Evolutionary conservation across 37 sponge, comb jelly and placozoan genomes (phyloP).

Genomic region (Chondrilla cf. caribensis): DNA sequence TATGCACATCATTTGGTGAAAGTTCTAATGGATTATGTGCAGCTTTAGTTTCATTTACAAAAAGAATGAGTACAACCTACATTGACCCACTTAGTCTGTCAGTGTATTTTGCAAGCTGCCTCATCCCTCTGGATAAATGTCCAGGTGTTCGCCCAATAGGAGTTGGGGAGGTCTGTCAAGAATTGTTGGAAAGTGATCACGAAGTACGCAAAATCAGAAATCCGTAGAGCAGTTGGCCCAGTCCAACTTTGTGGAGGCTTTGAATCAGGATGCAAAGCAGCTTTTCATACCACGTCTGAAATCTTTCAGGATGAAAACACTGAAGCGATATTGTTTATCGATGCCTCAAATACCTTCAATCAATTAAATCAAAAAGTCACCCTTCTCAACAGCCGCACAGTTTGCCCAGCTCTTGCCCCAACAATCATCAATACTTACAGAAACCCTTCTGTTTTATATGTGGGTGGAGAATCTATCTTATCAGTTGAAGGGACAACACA

Average conservation of each 20-base stretch:
- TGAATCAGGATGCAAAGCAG: too few relatives aligned
- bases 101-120: not conserved
- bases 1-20: not conserved
- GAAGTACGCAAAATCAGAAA: conserved; percentile 9
- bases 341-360: not conserved
- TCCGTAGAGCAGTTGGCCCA: conserved; percentile 11
- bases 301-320: conserved; percentile 18
- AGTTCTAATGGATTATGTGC: too few relatives aligned
- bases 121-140: too few relatives aligned
- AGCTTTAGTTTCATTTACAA: not conserved
- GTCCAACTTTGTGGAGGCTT: too few relatives aligned
- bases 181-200: not conserved
- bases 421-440: conserved; percentile 10
- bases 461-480: not conserved
- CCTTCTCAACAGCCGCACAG: conserved; percentile 10
- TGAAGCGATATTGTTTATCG: not conserved
- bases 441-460: not conserved
- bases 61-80: conserved; percentile 1
- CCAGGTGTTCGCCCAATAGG: too few relatives aligned
- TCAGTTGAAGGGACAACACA: too few relatives aligned
- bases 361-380: too few relatives aligned
- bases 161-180: too few relatives aligned
- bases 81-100: not conserved
- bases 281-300: not conserved
- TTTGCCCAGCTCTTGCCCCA: conserved; percentile 20